Evolutionary conservation across 2,888 invertebrate genomes (phyloP).

Genomic region (Eutolmus rufibarbis): DNA sequence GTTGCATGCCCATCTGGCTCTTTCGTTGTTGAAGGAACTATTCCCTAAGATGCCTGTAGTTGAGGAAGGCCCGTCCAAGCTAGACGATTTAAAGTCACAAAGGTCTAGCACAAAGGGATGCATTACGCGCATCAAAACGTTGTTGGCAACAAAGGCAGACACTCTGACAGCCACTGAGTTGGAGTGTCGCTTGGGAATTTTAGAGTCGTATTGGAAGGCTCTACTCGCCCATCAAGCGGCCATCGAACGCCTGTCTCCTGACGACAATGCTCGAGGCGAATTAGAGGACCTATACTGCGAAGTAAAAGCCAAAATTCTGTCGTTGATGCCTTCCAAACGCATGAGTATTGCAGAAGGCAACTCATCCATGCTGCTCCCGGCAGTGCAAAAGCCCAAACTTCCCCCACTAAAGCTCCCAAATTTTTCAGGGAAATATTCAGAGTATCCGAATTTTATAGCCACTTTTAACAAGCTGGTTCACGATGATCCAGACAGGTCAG

Average conservation of each 20-base stretch:
- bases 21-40: too few relatives aligned
- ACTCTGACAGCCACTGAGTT: neutral
- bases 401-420: neutral
- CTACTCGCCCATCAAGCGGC: neutral
- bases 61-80: too few relatives aligned
- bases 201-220: neutral
- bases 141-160: neutral
- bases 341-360: neutral
- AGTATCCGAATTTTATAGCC: neutral
- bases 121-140: neutral
- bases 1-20: too few relatives aligned
- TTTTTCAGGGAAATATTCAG: slow-evolving; percentile 13
- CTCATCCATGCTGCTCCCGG: neutral
- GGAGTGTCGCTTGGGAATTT: neutral
- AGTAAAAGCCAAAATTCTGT: neutral
- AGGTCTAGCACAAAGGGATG: too few relatives aligned
- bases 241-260: neutral
- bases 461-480: neutral
- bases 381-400: neutral
- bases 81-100: too few relatives aligned
- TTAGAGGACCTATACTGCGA: neutral
- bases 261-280: neutral
- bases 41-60: too few relatives aligned
- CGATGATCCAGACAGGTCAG: too few relatives aligned
- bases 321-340: neutral